Evolutionary conservation across 1,140 invertebrate genomes (phyloP).

Genomic region (Epicauta chinensis): DNA sequence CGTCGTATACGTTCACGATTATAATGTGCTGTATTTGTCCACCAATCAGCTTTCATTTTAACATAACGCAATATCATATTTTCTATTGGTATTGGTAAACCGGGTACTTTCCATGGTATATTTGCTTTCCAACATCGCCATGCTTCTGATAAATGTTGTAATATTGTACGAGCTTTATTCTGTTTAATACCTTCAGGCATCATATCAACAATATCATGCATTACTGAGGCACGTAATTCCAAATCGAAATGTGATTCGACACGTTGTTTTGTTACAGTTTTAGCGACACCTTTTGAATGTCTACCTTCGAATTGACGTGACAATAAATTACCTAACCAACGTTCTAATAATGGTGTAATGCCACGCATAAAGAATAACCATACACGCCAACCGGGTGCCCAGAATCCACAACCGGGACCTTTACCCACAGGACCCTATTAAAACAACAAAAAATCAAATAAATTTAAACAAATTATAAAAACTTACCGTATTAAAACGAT

Average conservation of each 20-base stretch:
- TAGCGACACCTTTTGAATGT: slow-evolving; percentile 98
- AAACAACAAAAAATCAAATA: slow-evolving; percentile 2
- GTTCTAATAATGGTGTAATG: slow-evolving; percentile 93
- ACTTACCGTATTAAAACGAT: slow-evolving; percentile 96
- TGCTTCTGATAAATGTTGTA: slow-evolving; percentile 98
- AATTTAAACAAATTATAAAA: slow-evolving; percentile 7
- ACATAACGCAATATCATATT: slow-evolving; percentile 99
- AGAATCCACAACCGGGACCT: slow-evolving; percentile 98
- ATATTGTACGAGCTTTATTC: slow-evolving; percentile 97
- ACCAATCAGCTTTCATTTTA: slow-evolving; percentile 99
- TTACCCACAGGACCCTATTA: slow-evolving; percentile 91
- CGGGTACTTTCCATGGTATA: slow-evolving; percentile 99
- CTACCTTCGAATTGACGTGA: slow-evolving; percentile 98
- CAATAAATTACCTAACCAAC: slow-evolving; percentile 97
- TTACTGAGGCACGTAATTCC: slow-evolving; percentile 94
- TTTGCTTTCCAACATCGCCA: slow-evolving; percentile 99
- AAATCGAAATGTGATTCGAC: slow-evolving; percentile 99
- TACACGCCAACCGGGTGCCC: slow-evolving; percentile 98
- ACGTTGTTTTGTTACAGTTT: slow-evolving; percentile 98
- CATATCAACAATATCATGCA: slow-evolving; percentile 99
- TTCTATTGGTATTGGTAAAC: slow-evolving; percentile 97
- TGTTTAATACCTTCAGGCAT: slow-evolving; percentile 99
- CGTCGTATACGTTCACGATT: slow-evolving; percentile 93
- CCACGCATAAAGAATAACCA: slow-evolving; percentile 99
- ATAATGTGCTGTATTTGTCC: slow-evolving; percentile 99